These are phyloP conservation scores for Agrypnia vestita DNA, from an alignment of 1,140 invertebrate species.

Conservation along the genomic window DNA sequence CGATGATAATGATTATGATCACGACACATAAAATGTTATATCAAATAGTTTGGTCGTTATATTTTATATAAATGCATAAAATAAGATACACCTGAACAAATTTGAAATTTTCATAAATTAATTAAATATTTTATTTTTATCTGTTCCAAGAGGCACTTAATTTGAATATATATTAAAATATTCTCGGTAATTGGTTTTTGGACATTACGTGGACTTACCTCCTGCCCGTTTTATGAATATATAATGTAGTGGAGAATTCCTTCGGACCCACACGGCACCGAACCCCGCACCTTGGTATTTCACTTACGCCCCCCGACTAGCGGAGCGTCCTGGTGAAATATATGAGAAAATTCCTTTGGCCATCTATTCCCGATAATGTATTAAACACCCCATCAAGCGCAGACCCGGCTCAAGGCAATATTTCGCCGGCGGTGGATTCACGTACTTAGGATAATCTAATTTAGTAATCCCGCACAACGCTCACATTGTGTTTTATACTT, in stretches of 20 bases:
- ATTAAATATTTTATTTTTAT: no score
- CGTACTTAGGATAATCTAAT: not conserved
- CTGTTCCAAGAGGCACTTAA: no score
- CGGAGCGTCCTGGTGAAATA: constrained; percentile 13
- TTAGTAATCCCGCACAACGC: not conserved
- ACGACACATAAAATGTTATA: no score
- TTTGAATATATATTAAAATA: no score
- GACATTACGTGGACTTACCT: no score
- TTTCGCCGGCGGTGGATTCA: not conserved
- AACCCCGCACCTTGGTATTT: constrained; percentile 11
- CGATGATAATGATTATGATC: no score
- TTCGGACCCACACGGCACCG: not conserved
- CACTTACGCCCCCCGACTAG: not conserved
- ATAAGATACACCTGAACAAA: no score
- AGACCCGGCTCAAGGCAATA: constrained; percentile 2
- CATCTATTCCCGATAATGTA: constrained; percentile 37
- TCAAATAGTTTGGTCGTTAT: no score
- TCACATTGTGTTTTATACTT: not conserved
- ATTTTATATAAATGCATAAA: no score
- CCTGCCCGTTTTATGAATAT: no score
- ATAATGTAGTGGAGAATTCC: not conserved
- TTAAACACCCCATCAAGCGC: constrained; percentile 21
- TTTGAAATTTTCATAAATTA: no score
- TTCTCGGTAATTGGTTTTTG: no score
- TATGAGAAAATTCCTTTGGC: constrained; percentile 33